Base-by-base conservation (phyloP, 1,140 invertebrate genomes). In the Archivesica marissinica region DNA sequence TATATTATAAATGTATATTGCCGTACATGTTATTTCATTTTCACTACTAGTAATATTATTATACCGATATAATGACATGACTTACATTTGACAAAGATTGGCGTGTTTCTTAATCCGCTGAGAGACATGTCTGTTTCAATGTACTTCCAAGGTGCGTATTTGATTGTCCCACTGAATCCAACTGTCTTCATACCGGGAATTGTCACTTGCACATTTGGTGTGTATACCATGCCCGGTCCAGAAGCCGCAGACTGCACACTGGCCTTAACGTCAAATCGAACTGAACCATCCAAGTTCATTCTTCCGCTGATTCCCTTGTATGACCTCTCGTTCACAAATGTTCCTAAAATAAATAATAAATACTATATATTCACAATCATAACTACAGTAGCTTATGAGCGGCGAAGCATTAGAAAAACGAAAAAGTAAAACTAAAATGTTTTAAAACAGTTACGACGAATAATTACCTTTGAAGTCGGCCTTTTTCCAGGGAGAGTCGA, bases 401-500 rank as follows among this genome's bases (percentile, higher is more conserved):
- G n/a, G n/a, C n/a, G n/a, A n/a, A n/a, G n/a, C n/a, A n/a, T n/a
- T n/a, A n/a, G n/a, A n/a, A n/a, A n/a, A n/a, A n/a, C n/a, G n/a
- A n/a, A n/a, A n/a, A n/a, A n/a, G n/a, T n/a, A n/a, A n/a, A n/a
- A n/a, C n/a, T n/a, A n/a, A n/a, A n/a, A n/a, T n/a, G n/a, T n/a
- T n/a, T n/a, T n/a, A n/a, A n/a, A n/a, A n/a, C n/a, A n/a, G n/a
- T n/a, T n/a, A n/a, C n/a, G n/a, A n/a, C n/a, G n/a, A n/a, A n/a
- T n/a, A n/a, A n/a, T 59, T 59, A 92, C 94, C 93, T 82, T 92
- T 92, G 2, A 93, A 85, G 20, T 87, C 85, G 1, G 92, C 52
- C 64, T 92, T 94, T 75, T 93, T 94, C 88, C 93, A 90, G 3
- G 94, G 95, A 7, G 93, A 92, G 9, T 88, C 77, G 1, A 94